phyloP scores from a whole-genome alignment of 2,888 invertebrate genomes.

The Cryptosula pallasiana region DNA sequence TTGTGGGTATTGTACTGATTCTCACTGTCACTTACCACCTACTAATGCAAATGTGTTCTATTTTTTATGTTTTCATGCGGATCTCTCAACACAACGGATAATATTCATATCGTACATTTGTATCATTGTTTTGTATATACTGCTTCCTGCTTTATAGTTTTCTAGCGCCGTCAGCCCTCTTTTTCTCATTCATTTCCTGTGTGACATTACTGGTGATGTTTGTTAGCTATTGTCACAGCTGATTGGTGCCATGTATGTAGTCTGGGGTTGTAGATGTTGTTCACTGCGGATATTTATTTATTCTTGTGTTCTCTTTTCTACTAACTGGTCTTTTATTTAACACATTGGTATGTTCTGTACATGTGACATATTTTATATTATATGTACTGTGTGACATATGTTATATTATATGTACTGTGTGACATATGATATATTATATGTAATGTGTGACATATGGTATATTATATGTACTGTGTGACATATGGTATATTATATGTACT shows the following conservation, averaged over 20 bases:
- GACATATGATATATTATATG: no score
- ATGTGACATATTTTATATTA: no score
- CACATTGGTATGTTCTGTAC: no score
- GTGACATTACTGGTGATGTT: background rate
- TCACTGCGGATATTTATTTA: background rate
- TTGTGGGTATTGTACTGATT: no score
- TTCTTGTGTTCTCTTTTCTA: background rate
- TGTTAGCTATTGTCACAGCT: background rate
- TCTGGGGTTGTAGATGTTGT: background rate
- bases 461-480: no score
- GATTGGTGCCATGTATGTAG: background rate
- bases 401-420: no score
- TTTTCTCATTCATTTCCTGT: background rate
- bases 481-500: no score
- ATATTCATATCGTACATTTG: conserved; percentile 21
- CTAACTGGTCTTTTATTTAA: no score
- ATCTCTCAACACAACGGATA: conserved; percentile 1
- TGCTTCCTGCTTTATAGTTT: background rate
- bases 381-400: no score
- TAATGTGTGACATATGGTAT: no score
- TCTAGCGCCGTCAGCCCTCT: background rate
- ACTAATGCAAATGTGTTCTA: no score
- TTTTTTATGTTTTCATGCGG: conserved; percentile 11
- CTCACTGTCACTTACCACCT: no score
- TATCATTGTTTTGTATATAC: background rate